Conservation (phyloP, 2,113 vertebrate genomes). For the Tachysurus vachellii region DNA sequence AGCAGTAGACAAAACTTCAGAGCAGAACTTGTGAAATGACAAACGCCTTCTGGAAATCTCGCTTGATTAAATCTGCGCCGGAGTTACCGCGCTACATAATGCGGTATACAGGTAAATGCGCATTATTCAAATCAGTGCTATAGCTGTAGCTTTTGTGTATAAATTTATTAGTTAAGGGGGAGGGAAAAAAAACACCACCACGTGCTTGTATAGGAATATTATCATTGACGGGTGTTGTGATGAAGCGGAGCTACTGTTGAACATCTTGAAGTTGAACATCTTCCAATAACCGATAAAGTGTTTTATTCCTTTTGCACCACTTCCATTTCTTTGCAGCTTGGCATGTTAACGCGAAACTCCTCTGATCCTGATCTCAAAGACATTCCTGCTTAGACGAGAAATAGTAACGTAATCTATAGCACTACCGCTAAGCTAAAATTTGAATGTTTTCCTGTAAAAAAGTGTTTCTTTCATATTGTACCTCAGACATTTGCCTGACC, state of each 20-base stretch:
- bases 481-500: not conserved
- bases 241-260: not conserved
- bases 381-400: not conserved
- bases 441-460: not conserved
- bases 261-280: not conserved
- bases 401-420: not conserved
- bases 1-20: slow-evolving; percentile 35
- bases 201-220: not conserved
- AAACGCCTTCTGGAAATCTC: slow-evolving; percentile 23
- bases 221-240: not conserved
- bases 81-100: not conserved
- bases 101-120: not conserved
- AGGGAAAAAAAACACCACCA: not conserved
- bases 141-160: not conserved
- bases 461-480: not conserved
- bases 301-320: not conserved
- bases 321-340: not conserved
- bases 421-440: not conserved
- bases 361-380: too few relatives aligned
- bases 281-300: not conserved
- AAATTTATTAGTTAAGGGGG: not conserved
- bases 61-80: not conserved
- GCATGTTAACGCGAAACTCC: too few relatives aligned
- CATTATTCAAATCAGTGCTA: not conserved
- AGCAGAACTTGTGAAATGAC: slow-evolving; percentile 45